phyloP scores from a whole-genome alignment of 2,113 vertebrate species.

The Perognathus longimembris region DNA sequence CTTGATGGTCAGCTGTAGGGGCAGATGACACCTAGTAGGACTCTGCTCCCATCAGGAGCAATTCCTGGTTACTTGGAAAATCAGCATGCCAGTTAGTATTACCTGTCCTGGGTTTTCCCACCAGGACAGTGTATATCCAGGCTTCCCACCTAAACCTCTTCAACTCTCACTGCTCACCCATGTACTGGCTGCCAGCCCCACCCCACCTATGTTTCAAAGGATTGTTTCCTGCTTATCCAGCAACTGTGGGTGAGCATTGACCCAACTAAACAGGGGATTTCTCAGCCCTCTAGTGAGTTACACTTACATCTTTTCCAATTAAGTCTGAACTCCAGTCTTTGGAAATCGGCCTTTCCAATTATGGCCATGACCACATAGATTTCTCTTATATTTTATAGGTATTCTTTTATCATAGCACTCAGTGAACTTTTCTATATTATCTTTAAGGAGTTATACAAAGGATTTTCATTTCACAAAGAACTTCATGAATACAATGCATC shows the following conservation, averaged over 20 bases:
- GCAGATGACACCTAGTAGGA: neutral
- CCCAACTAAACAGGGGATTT: neutral
- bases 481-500: too few species aligned
- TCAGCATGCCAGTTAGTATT: neutral
- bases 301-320: neutral
- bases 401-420: neutral
- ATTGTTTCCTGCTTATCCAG: neutral
- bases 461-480: too few species aligned
- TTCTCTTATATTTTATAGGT: neutral
- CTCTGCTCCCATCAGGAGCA: neutral
- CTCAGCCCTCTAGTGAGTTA: neutral
- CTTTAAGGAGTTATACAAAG: too few species aligned
- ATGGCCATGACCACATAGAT: neutral
- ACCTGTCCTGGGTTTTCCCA: neutral
- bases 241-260: neutral
- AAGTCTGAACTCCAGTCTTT: neutral
- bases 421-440: neutral
- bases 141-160: neutral
- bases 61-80: neutral
- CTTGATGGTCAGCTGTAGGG: neutral
- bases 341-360: neutral
- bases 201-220: too few species aligned
- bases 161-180: neutral
- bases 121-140: neutral
- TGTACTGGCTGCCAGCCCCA: neutral